A percentile compares a stretch with the other conserved stretches of the same genome.
Conservation (phyloP, 2,888 invertebrate species). For the Ormyrus labotus region DNA sequence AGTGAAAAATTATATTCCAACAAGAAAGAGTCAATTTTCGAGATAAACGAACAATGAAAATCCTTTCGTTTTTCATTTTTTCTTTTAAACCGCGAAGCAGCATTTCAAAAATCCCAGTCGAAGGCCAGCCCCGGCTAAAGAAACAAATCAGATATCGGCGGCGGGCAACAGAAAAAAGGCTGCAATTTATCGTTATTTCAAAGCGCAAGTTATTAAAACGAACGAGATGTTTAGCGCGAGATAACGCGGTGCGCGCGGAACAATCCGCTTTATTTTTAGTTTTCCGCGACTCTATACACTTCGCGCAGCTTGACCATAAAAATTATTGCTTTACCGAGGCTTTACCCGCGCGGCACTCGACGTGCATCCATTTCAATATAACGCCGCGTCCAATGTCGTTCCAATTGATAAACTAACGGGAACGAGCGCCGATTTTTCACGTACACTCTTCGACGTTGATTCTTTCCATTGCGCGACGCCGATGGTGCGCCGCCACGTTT, state of each 20-base stretch:
- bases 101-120: no score
- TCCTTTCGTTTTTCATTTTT: no score
- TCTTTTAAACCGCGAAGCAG: no score
- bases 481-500: no score
- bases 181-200: neutral
- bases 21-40: neutral
- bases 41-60: no score
- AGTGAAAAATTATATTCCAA: neutral
- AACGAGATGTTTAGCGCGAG: no score
- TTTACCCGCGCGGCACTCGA: neutral
- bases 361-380: slow-evolving; percentile 15
- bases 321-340: slow-evolving; percentile 23
- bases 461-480: no score
- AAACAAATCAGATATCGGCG: no score
- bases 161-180: neutral
- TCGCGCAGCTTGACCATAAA: slow-evolving; percentile 38
- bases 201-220: neutral
- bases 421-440: slow-evolving; percentile 3
- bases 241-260: neutral
- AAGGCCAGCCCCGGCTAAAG: no score
- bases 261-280: neutral
- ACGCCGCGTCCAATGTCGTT: slow-evolving; percentile 30
- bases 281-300: neutral
- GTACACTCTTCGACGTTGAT: no score
- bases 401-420: slow-evolving; percentile 10